Evolutionary conservation across 1,140 invertebrate genomes (phyloP).

Genomic region (Pseudomyrmex cubaensis): DNA sequence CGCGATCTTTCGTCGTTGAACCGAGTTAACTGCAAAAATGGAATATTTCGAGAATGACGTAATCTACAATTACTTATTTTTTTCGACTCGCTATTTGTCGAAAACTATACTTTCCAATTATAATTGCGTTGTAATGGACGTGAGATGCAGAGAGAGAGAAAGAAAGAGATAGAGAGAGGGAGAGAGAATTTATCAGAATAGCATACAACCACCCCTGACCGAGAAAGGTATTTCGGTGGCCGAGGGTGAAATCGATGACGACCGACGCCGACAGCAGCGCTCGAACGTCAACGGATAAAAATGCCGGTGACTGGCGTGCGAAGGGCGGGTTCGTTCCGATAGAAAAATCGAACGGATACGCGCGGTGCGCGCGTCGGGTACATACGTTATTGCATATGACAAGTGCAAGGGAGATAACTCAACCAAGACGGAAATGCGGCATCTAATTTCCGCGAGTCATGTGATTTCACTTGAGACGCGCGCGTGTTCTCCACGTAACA

Average conservation of each 20-base stretch:
- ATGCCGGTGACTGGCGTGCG: slow-evolving; percentile 33
- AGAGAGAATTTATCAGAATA: slow-evolving; percentile 2
- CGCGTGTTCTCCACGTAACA: background rate
- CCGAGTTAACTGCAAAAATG: slow-evolving; percentile 40
- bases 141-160: no score
- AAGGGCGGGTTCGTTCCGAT: slow-evolving; percentile 45
- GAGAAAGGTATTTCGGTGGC: slow-evolving; percentile 17
- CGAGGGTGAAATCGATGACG: slow-evolving; percentile 37
- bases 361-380: background rate
- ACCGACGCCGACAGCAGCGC: slow-evolving; percentile 25
- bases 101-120: slow-evolving; percentile 12
- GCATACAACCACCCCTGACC: background rate
- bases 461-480: slow-evolving; percentile 32
- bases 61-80: slow-evolving; percentile 22
- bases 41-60: background rate
- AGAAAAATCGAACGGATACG: slow-evolving; percentile 54
- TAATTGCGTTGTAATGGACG: background rate
- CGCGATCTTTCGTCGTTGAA: slow-evolving; percentile 57
- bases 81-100: background rate
- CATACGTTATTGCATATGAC: slow-evolving; percentile 33
- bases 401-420: slow-evolving; percentile 38
- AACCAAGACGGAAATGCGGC: slow-evolving; percentile 39
- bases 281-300: slow-evolving; percentile 50
- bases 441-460: slow-evolving; percentile 53
- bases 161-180: no score